Evolutionary conservation across 2,113 vertebrate species (phyloP).

Genomic region (Sialia sialis): DNA sequence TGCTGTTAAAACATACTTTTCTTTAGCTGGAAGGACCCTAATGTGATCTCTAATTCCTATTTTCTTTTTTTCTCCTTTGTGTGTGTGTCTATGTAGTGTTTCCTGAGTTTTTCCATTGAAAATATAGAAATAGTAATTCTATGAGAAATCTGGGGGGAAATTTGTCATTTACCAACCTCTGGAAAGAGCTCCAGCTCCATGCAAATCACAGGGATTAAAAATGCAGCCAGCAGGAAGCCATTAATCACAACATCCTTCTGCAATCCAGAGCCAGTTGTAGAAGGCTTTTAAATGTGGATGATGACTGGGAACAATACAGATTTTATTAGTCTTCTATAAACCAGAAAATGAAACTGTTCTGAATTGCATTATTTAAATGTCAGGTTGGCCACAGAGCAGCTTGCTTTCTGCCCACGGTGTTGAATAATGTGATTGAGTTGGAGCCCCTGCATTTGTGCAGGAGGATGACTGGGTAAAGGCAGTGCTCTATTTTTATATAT

Average conservation of each 20-base stretch:
- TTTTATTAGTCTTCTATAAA: background rate
- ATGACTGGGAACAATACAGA: background rate
- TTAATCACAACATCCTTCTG: background rate
- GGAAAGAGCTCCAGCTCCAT: background rate
- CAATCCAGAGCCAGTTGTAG: background rate
- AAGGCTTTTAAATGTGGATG: background rate
- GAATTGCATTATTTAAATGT: slow-evolving; percentile 17
- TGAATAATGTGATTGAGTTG: background rate
- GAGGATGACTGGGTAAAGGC: background rate
- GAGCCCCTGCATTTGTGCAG: background rate
- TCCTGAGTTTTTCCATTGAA: background rate
- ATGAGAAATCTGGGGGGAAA: background rate
- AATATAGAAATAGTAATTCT: background rate
- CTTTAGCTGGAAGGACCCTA: background rate
- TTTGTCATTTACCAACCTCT: background rate
- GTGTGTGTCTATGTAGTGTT: background rate
- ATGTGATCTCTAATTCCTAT: background rate
- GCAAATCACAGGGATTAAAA: background rate
- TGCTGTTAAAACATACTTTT: background rate
- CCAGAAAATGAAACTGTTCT: background rate
- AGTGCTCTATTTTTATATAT: background rate
- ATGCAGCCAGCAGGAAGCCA: background rate
- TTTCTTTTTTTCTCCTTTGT: background rate
- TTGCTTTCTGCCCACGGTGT: background rate
- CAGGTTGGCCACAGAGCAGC: background rate